A percentile compares a stretch with the other conserved stretches of the same genome.
Conservation (phyloP, 2,797 vertebrate genomes). For the Pseudomugil gertrudae region DNA sequence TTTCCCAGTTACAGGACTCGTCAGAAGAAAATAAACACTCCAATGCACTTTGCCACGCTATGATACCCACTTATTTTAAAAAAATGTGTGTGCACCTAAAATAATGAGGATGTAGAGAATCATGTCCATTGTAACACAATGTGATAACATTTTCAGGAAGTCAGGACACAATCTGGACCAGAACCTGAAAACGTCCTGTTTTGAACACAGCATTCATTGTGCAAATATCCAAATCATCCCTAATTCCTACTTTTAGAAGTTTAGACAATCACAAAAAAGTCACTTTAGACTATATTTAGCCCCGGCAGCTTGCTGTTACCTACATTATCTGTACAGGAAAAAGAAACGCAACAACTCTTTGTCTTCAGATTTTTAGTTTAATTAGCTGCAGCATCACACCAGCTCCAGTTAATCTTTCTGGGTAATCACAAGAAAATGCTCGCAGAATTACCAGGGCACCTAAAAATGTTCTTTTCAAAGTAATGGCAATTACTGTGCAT, state of each 20-base stretch:
- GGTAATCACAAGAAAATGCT: slow-evolving; percentile 21
- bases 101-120: neutral
- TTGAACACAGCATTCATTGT: slow-evolving; percentile 4
- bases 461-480: slow-evolving; percentile 26
- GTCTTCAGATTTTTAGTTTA: slow-evolving; percentile 7
- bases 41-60: slow-evolving; percentile 63
- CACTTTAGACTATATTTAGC: neutral
- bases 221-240: neutral
- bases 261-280: slow-evolving; percentile 49
- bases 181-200: neutral
- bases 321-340: neutral
- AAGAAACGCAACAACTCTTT: too few species aligned
- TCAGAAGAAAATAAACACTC: slow-evolving; percentile 14
- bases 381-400: slow-evolving; percentile 9
- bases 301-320: neutral
- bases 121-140: neutral
- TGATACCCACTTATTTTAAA: neutral
- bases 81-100: neutral
- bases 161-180: neutral
- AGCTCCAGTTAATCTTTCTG: neutral
- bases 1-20: slow-evolving; percentile 17
- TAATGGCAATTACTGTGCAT: slow-evolving; percentile 28
- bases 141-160: neutral
- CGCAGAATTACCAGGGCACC: slow-evolving; percentile 1
- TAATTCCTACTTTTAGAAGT: slow-evolving; percentile 11